Base-by-base conservation (phyloP, 2,888 invertebrate genomes). In the Notodonta dromedarius region DNA sequence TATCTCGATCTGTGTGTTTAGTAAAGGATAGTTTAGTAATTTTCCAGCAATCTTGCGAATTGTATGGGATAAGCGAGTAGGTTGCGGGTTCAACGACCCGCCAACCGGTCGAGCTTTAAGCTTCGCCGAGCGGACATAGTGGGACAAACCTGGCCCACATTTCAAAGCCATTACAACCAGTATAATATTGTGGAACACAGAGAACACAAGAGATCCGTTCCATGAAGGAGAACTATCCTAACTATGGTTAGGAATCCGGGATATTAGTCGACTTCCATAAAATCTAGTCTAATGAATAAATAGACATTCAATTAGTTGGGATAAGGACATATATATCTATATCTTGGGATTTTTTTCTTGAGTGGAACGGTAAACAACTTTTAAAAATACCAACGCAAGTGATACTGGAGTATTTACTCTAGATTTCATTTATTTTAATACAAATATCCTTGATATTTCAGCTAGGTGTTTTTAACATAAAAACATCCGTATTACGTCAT, bases 41-140 rank as follows among this genome's bases (percentile, higher is more conserved):
- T 71, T 73, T 70, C 65, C 73, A 75, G 61, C 62, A 54, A 74
- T 73, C 70, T 70, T 40, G 75, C 76, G 73, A 78, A 81, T 71
- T 76, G 76, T 76, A 66, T 68, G 76, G 80, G 78, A 74, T 78
- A 80, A 78, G 84, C 80, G 85, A 91, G 90, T 92, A 91, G 91
- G 92, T 91, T 90, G 90, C 74, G 79, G 81, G 90, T 88, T 91
- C 92, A 87, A 85, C 69, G 91, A 78, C 87, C 92, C 82, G 73
- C 77, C 85, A 88, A 93, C 93, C 93, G 93, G 93, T 91, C 86
- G 86, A 74, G 86, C 89, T 90, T 89, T 80, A 88, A 91, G 91
- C 89, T 89, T 84, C 82, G 83, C 82, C 80, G 81, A 83, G 84
- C 80, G 84, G 83, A 82, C 83, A 80, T 83, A 84, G 82, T 78